Conservation (phyloP, 2,888 invertebrate species). For the Cheilosia scutellata region DNA sequence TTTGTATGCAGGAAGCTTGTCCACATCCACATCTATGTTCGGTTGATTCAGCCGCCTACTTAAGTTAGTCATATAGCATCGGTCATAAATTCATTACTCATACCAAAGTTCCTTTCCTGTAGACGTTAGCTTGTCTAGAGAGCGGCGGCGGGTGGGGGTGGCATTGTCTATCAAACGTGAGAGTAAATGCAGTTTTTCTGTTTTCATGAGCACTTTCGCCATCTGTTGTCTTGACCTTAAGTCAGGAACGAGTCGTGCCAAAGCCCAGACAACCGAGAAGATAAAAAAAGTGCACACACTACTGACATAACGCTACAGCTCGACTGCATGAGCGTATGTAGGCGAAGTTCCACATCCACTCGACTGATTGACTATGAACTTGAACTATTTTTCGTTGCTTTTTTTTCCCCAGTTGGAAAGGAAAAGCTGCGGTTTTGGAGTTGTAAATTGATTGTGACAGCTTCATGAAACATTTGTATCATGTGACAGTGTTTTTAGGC, state of each 20-base stretch:
- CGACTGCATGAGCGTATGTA: conserved; percentile 5
- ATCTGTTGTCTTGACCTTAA: conserved; percentile 60
- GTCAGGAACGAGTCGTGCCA: conserved; percentile 55
- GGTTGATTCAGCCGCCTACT: conserved; percentile 49
- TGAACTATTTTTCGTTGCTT: conserved; percentile 61
- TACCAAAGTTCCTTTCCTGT: conserved; percentile 11
- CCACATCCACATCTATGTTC: conserved; percentile 7
- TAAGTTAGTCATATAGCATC: conserved; percentile 9
- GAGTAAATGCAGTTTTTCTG: conserved; percentile 6
- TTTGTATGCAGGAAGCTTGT: conserved; percentile 21
- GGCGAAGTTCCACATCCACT: conserved; percentile 67
- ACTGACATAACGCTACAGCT: conserved; percentile 1
- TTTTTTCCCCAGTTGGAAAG: conserved; percentile 36
- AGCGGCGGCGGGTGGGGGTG: not conserved
- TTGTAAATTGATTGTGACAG: conserved; percentile 73
- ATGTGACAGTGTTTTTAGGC: conserved; percentile 55
- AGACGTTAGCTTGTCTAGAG: not conserved
- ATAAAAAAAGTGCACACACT: conserved; percentile 14
- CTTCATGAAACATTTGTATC: conserved; percentile 59
- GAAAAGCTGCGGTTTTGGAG: conserved; percentile 47
- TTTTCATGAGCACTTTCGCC: conserved; percentile 7
- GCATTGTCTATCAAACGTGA: conserved; percentile 14
- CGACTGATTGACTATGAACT: conserved; percentile 68
- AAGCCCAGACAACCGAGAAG: conserved; percentile 28
- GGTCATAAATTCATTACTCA: conserved; percentile 56